Conservation (phyloP, 2,797 vertebrate genomes). For the Myripristis murdjan region DNA sequence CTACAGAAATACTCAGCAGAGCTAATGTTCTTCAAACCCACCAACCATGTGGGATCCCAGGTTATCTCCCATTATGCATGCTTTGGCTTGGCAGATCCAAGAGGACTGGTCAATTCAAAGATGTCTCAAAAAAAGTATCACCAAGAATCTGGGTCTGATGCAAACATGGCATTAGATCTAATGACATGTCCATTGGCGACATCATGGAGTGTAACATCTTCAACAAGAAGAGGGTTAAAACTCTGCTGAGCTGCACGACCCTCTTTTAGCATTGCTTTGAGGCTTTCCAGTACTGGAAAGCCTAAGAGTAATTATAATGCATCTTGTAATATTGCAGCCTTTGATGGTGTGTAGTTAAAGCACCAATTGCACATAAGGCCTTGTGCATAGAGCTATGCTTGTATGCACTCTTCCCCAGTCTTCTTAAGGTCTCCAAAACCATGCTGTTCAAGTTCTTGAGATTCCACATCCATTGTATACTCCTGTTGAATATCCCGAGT, state of each 20-base stretch:
- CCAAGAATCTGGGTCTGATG: conserved; percentile 33
- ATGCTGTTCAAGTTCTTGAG: too few relatives aligned
- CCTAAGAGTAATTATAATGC: conserved; percentile 30
- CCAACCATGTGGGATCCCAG: conserved; percentile 38
- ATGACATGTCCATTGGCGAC: conserved; percentile 42
- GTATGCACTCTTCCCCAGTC: conserved; percentile 37
- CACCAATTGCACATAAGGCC: conserved; percentile 37
- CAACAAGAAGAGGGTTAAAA: conserved; percentile 16
- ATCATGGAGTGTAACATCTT: conserved; percentile 20
- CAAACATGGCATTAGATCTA: conserved; percentile 40
- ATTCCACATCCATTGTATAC: too few relatives aligned
- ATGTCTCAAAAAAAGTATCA: conserved; percentile 37
- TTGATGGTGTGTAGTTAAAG: conserved; percentile 30
- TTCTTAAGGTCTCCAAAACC: conserved; percentile 33
- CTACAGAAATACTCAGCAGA: conserved; percentile 34
- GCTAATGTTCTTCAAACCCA: conserved; percentile 32
- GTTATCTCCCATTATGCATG: conserved; percentile 45
- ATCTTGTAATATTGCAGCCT: conserved; percentile 49
- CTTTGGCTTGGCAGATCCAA: conserved; percentile 38
- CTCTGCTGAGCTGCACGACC: conserved; percentile 21
- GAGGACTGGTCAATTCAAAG: conserved; percentile 47
- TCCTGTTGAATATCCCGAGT: too few relatives aligned
- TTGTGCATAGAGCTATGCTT: conserved; percentile 36
- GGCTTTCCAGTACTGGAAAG: too few relatives aligned
- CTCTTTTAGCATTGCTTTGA: too few relatives aligned